Percentiles rank a stretch among this genome's conserved stretches.
Evolutionary conservation across 2,113 vertebrate species (phyloP).

Genomic region (Sceloporus tristichus): DNA sequence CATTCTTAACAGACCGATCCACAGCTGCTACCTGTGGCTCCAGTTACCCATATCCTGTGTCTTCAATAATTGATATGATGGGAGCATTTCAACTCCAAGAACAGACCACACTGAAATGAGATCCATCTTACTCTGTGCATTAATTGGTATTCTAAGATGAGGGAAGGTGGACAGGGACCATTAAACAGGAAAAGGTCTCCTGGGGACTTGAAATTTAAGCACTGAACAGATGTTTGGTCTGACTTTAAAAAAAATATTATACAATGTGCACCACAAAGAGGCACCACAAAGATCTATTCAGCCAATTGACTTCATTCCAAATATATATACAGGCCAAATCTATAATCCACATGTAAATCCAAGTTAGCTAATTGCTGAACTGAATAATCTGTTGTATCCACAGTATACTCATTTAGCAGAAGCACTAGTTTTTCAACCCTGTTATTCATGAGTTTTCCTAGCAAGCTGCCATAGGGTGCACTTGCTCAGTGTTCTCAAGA

Average conservation of each 20-base stretch:
- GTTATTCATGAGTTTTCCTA: background rate
- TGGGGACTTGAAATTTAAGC: constrained; percentile 50
- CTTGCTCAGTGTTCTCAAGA: background rate
- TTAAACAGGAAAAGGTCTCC: constrained; percentile 47
- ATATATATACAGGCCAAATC: constrained; percentile 27
- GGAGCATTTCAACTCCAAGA: constrained; percentile 78
- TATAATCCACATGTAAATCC: constrained; percentile 9
- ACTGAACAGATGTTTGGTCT: constrained; percentile 65
- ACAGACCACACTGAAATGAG: constrained; percentile 77
- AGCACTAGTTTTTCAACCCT: background rate
- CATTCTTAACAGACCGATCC: constrained; percentile 68
- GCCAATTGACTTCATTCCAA: constrained; percentile 35
- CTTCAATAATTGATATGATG: constrained; percentile 79
- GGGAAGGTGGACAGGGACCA: constrained; percentile 61
- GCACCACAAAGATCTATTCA: constrained; percentile 32
- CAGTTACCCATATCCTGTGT: constrained; percentile 71
- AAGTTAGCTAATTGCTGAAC: constrained; percentile 8
- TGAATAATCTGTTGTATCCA: background rate
- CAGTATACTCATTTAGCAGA: background rate
- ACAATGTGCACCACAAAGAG: constrained; percentile 2
- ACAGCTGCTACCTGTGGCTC: constrained; percentile 74
- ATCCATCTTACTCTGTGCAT: constrained; percentile 76
- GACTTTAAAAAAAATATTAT: constrained; percentile 50
- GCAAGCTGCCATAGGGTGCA: background rate
- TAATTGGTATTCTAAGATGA: constrained; percentile 67